These are phyloP conservation scores for Sturmia bella DNA, from an alignment of 2,888 invertebrate species.

Conservation along the genomic window DNA sequence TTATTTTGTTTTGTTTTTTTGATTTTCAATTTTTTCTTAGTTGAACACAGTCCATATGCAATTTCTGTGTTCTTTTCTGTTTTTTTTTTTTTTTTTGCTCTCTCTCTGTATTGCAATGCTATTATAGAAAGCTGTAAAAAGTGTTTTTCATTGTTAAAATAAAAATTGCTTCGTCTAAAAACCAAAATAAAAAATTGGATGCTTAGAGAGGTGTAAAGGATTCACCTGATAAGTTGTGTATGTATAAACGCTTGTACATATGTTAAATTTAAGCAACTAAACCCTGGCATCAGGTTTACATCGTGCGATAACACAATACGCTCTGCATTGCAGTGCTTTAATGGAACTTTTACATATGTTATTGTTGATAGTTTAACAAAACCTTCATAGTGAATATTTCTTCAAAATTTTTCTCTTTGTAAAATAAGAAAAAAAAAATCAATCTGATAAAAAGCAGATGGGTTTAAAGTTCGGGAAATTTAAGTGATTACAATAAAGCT, in stretches of 20 bases:
- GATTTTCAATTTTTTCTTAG: slow-evolving; percentile 18
- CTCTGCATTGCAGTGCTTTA: slow-evolving; percentile 24
- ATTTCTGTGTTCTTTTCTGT: slow-evolving; percentile 15
- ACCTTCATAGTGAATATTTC: background rate
- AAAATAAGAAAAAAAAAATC: no score
- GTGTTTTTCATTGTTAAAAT: slow-evolving; percentile 76
- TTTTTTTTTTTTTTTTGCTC: slow-evolving; percentile 31
- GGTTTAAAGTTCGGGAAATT: no score
- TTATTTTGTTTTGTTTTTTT: slow-evolving; percentile 28
- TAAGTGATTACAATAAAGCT: no score
- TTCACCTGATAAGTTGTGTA: slow-evolving; percentile 31
- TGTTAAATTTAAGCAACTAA: slow-evolving; percentile 42
- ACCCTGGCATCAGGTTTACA: slow-evolving; percentile 60
- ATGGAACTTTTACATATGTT: slow-evolving; percentile 59
- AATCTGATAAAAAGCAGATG: background rate
- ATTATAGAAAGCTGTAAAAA: slow-evolving; percentile 74
- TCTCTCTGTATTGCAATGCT: slow-evolving; percentile 38
- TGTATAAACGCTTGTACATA: no score
- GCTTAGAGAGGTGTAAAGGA: background rate
- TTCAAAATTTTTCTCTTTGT: no score
- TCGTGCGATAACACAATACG: slow-evolving; percentile 38
- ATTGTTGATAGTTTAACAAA: slow-evolving; percentile 52
- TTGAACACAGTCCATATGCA: slow-evolving; percentile 14
- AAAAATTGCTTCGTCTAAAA: slow-evolving; percentile 67
- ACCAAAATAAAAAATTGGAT: slow-evolving; percentile 31